phyloP scores from a whole-genome alignment of 2,888 invertebrate genomes.

The Ormyrus nitidulus region DNA sequence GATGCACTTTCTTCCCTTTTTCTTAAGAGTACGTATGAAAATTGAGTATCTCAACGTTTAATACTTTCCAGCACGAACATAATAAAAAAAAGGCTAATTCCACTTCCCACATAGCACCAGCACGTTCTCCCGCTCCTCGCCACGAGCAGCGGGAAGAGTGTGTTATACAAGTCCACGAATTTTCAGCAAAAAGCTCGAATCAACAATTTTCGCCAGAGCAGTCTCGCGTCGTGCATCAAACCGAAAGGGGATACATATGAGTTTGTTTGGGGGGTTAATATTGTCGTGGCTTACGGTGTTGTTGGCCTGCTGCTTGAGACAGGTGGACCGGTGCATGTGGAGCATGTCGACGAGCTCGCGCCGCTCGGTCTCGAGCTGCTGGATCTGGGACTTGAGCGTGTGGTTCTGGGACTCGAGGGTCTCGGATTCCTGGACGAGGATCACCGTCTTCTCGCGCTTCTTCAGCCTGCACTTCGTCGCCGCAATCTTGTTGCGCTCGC shows the following conservation, averaged over 20 bases:
- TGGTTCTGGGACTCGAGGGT: constrained; percentile 90
- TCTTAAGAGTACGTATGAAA: too few relatives aligned
- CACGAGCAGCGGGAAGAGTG: too few relatives aligned
- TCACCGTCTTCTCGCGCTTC: constrained; percentile 92
- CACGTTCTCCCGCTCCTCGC: too few relatives aligned
- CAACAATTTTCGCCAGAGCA: too few relatives aligned
- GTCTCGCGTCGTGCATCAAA: not conserved
- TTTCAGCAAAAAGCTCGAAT: too few relatives aligned
- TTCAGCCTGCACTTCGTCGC: constrained; percentile 96
- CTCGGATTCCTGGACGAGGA: constrained; percentile 91
- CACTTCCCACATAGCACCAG: too few relatives aligned
- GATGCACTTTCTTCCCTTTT: not conserved
- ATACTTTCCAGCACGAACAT: too few relatives aligned
- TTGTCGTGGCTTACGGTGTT: too few relatives aligned
- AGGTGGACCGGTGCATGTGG: constrained; percentile 84
- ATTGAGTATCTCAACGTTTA: too few relatives aligned
- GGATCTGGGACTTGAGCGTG: constrained; percentile 88
- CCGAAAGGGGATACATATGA: not conserved
- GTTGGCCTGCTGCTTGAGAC: constrained; percentile 77
- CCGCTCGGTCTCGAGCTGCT: constrained; percentile 87
- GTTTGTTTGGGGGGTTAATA: too few relatives aligned
- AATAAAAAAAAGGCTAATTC: too few relatives aligned
- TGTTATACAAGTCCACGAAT: too few relatives aligned
- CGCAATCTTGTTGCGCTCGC: constrained; percentile 95
- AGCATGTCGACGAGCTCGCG: constrained; percentile 88